Percentiles rank a stretch among this genome's conserved stretches.
Evolutionary conservation across 2,113 vertebrate genomes (phyloP).

Genomic region (Sphyrna mokarran): DNA sequence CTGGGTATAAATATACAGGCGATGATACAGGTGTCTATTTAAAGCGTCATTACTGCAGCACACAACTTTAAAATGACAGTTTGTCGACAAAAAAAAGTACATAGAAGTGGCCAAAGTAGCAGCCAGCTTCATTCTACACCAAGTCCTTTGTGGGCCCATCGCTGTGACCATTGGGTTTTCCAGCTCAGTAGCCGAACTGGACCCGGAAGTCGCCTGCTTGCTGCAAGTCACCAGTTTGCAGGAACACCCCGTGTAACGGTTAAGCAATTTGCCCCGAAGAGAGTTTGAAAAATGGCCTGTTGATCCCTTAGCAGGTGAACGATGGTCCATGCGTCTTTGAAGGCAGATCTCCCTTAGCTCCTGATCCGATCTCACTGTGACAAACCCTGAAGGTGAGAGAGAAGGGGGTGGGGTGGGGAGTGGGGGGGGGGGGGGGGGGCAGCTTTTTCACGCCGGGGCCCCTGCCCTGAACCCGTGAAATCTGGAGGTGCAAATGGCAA

Average conservation of each 20-base stretch:
- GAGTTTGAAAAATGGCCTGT: neutral
- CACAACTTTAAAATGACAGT: slow-evolving; percentile 24
- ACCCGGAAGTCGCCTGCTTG: neutral
- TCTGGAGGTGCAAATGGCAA: neutral
- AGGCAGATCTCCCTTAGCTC: neutral
- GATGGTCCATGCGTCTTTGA: too few species aligned
- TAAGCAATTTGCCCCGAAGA: neutral
- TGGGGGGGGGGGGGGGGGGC: too few species aligned
- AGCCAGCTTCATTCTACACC: neutral
- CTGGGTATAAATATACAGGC: slow-evolving; percentile 30
- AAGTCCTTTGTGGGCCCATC: slow-evolving; percentile 7
- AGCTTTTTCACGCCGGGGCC: neutral
- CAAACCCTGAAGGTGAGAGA: neutral
- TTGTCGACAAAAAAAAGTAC: slow-evolving; percentile 17
- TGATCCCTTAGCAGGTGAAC: neutral
- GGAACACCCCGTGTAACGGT: neutral
- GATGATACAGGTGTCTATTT: slow-evolving; percentile 18
- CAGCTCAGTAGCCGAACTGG: neutral
- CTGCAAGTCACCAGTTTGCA: neutral
- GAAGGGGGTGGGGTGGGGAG: too few species aligned
- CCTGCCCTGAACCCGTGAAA: neutral
- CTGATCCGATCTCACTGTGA: neutral
- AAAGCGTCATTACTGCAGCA: slow-evolving; percentile 21
- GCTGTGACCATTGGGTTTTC: slow-evolving; percentile 1
- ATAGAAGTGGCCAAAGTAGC: slow-evolving; percentile 6